phyloP scores from a whole-genome alignment of 2,113 vertebrate genomes.

The Ardeotis arabs region DNA sequence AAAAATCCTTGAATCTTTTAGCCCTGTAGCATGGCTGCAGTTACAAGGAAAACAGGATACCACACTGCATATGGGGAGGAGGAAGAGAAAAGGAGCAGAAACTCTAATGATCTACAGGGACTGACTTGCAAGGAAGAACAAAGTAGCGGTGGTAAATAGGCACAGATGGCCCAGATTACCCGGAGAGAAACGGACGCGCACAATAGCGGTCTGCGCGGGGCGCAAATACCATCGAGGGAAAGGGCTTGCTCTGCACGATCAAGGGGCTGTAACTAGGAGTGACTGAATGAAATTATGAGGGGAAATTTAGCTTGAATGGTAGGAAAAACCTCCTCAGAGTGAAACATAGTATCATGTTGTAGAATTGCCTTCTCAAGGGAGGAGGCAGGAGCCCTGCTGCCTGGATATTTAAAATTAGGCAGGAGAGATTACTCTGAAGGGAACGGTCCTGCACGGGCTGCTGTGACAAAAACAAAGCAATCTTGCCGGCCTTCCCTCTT shows the following conservation, averaged over 20 bases:
- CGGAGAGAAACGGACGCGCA: background rate
- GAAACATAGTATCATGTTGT: background rate
- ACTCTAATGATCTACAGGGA: background rate
- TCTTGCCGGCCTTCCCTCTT: background rate
- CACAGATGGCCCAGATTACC: background rate
- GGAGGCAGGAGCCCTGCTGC: background rate
- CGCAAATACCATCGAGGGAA: background rate
- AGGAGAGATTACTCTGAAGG: background rate
- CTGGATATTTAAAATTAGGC: background rate
- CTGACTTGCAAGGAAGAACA: background rate
- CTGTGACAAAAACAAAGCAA: background rate
- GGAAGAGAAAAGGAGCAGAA: constrained; percentile 36
- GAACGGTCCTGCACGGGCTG: rapidly evolving
- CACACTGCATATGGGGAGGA: background rate
- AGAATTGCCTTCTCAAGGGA: background rate
- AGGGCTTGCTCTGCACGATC: background rate
- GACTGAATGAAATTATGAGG: background rate
- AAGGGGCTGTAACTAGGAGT: background rate
- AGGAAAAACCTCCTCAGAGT: background rate
- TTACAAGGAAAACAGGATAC: constrained; percentile 71
- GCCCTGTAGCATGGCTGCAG: background rate
- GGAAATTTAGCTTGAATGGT: background rate
- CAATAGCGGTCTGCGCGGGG: background rate
- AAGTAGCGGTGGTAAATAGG: background rate
- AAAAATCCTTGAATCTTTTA: constrained; percentile 72